Base-by-base conservation (phyloP, 2,888 invertebrate genomes). In the Noctua fimbriata region DNA sequence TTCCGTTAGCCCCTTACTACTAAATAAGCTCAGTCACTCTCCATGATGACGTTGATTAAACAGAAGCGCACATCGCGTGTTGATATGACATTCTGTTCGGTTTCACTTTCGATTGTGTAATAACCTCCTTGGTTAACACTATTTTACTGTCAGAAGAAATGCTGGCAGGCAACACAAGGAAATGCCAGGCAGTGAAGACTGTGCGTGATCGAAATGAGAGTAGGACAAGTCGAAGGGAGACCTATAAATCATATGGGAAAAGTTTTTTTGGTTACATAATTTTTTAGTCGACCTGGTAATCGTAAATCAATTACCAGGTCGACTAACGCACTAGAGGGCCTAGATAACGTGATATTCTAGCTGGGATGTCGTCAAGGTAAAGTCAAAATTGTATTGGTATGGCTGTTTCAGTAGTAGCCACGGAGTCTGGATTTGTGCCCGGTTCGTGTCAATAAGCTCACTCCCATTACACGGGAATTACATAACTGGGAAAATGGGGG, bases 21-120 rank as follows among this genome's bases (percentile, higher is more conserved):
- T 69, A 77, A 84, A 78, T 69, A 69, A 81, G 81, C 84, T 52
- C 41, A 69, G 82, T 87, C 87, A 87, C 44, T 85, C 41, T 41
- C 71, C 21, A 65, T 73, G 71, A 85, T 89, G 84, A 82, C 79
- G 82, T 73, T 89, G 81, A 86, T 83, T 83, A 88, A 88, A 89
- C 87, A 87, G 83, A 78, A 88, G 75, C 76, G 76, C 70, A 47
- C 73, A 63, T 87, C 72, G 81, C 83, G 81, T 84, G 83, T 67
- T 69, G 60, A 83, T 82, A 79, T 78, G 82, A 81, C 86, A 88
- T 87, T 85, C 24, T 84, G 75, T 84, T 69, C 81, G 58, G 81
- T 89, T 90, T 89, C 90, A 87, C 89, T 89, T 89, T 88, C 73
- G 76, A 81, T 89, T 87, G 81, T 87, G 84, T 85, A 89, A 89